Evolutionary conservation across 2,797 vertebrate species (phyloP), one percentile per base, ranked within the genome.

Genomic region (Acipenser transmontanus): DNA sequence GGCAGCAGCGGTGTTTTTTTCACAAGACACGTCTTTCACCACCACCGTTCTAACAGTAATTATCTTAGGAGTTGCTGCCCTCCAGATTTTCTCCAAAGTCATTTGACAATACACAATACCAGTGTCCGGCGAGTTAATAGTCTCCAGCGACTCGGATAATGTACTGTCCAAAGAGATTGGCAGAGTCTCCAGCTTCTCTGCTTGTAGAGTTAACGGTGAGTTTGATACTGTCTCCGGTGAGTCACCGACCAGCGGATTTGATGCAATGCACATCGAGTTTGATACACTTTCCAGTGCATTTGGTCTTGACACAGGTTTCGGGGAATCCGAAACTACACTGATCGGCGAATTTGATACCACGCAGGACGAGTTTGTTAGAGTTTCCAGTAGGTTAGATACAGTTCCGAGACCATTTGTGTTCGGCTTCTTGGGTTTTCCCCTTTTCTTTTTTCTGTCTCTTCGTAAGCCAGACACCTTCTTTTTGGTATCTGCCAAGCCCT

Each of bases 41-140:
- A 76, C 79, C 72, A 89, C 78, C 73, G 79, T 79, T 66, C 85
- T 85, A 74, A 88, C 87, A 66, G 70, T 71, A 66, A 80, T 74
- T 66, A 82, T 82, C 8, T 72, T 11, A 7, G 83, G 84, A 13
- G 77, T 82, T 61, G 86, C 86, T 20, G 85, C 86, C 65, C 71
- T 76, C 87, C 88, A 87, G 68, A 86, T 85, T 69, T 86, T 83
- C 79, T 87, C 87, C 51, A 87, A 73, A 52, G 80, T 78, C 70
- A 52, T 52, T 12, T 52, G 51, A 52, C 51, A 52, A 12, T 52
- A 12, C 51, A 52, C 51, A 12, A 8, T 12, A 52, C 8, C 51
- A 3, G 51, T 52, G 51, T 12, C 51, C 51, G 2, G 51, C 51
- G 51, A 52, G 51, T 52, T 11, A 0, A 3, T 8, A 8, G 51